phyloP scores from a whole-genome alignment of 2,888 invertebrate genomes.

The Sinopyrophorus schimmeli region DNA sequence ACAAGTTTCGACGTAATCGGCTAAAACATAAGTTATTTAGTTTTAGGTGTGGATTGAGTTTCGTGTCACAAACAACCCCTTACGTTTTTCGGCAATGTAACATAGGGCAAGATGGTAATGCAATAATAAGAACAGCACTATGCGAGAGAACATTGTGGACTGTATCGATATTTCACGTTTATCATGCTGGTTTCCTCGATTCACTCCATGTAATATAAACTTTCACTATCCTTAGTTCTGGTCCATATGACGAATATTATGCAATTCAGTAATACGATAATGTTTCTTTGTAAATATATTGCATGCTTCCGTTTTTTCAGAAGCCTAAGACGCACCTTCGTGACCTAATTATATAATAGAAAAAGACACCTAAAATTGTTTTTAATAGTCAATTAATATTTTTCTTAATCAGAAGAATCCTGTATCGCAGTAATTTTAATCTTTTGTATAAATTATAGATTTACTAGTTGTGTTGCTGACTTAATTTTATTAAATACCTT shows the following conservation, averaged over 20 bases:
- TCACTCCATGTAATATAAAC: slow-evolving; percentile 38
- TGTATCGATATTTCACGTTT: slow-evolving; percentile 27
- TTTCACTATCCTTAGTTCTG: slow-evolving; percentile 45
- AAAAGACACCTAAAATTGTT: no score
- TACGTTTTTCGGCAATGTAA: slow-evolving; percentile 45
- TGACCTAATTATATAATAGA: slow-evolving; percentile 6
- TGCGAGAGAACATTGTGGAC: slow-evolving; percentile 42
- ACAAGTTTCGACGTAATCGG: slow-evolving; percentile 70
- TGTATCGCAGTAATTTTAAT: no score
- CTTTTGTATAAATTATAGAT: not conserved
- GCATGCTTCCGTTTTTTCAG: slow-evolving; percentile 11
- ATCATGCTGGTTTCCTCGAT: slow-evolving; percentile 30
- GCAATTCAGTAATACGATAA: slow-evolving; percentile 11
- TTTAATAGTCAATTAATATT: no score
- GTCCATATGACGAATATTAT: slow-evolving; percentile 30
- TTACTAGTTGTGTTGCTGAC: not conserved
- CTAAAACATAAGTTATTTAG: slow-evolving; percentile 54
- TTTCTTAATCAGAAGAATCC: no score
- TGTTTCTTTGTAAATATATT: slow-evolving; percentile 13
- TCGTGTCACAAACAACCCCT: slow-evolving; percentile 37
- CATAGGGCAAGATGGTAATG: slow-evolving; percentile 36
- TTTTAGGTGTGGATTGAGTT: slow-evolving; percentile 17
- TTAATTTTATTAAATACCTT: no score
- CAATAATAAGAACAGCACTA: slow-evolving; percentile 38
- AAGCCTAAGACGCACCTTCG: slow-evolving; percentile 1